Percentiles rank a stretch among this genome's conserved stretches.
Evolutionary conservation across 2,113 vertebrate genomes (phyloP).

Genomic region (Empidonax alnorum): DNA sequence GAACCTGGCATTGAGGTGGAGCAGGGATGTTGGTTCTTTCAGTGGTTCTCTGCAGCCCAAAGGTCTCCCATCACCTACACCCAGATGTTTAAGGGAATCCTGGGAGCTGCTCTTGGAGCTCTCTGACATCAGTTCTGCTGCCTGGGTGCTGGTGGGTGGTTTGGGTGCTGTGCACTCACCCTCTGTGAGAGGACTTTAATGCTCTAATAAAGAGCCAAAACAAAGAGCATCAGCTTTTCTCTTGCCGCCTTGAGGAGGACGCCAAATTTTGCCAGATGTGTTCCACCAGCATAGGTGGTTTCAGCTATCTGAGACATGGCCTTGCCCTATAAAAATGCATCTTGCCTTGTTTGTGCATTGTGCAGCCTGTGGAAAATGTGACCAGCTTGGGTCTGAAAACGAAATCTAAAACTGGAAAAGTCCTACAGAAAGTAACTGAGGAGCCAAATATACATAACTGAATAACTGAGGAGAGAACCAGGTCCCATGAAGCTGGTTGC

Average conservation of each 20-base stretch:
- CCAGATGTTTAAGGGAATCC: background rate
- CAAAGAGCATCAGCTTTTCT: background rate
- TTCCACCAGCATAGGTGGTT: background rate
- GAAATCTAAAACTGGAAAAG: background rate
- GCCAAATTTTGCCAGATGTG: background rate
- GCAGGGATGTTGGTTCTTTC: background rate
- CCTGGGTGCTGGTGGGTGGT: background rate
- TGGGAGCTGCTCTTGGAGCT: background rate
- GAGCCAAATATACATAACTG: background rate
- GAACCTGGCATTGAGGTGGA: background rate
- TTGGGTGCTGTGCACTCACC: background rate
- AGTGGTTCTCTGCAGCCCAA: background rate
- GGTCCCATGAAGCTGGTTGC: background rate
- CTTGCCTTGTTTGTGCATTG: background rate
- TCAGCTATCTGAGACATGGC: background rate
- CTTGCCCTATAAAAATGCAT: background rate
- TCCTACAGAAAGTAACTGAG: background rate
- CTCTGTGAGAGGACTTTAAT: background rate
- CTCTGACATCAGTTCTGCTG: fast-evolving
- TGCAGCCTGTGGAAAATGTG: fast-evolving
- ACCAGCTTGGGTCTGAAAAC: background rate
- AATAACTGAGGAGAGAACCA: background rate
- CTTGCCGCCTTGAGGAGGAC: background rate
- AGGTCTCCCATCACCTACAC: background rate
- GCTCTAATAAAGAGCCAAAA: background rate